These are phyloP conservation scores for Sebastes steindachneri DNA, from an alignment of 2,797 vertebrate genomes.

Conservation along the genomic window DNA sequence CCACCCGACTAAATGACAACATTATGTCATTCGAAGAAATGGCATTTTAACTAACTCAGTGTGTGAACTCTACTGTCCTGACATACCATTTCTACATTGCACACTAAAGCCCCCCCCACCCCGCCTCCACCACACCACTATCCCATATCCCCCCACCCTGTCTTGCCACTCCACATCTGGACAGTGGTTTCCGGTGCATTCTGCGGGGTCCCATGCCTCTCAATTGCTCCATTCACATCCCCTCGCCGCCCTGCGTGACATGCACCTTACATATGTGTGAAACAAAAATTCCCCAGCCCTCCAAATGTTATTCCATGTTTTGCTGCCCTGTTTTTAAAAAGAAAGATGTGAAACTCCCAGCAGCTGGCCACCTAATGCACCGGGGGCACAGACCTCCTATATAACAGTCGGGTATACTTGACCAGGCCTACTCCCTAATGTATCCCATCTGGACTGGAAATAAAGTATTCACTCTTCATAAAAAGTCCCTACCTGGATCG, in stretches of 20 bases:
- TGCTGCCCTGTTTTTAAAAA: slow-evolving; percentile 39
- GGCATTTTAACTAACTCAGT: not conserved
- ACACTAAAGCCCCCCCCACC: slow-evolving; percentile 29
- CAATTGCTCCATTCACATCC: slow-evolving; percentile 72
- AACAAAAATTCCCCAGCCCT: slow-evolving; percentile 38
- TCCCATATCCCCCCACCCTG: slow-evolving; percentile 68
- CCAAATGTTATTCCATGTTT: slow-evolving; percentile 54
- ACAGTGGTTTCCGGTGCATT: slow-evolving; percentile 72
- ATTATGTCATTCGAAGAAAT: not conserved
- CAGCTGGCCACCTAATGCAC: slow-evolving; percentile 48
- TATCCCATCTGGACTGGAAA: slow-evolving; percentile 71
- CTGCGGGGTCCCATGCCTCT: slow-evolving; percentile 40
- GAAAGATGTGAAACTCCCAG: slow-evolving; percentile 51
- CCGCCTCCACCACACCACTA: slow-evolving; percentile 49
- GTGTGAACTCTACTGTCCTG: not conserved
- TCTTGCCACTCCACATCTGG: slow-evolving; percentile 79
- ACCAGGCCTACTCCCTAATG: slow-evolving; percentile 51
- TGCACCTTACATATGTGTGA: slow-evolving; percentile 73
- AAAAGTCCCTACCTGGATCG: slow-evolving; percentile 53
- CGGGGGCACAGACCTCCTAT: slow-evolving; percentile 34
- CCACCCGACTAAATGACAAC: not conserved
- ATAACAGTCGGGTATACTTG: slow-evolving; percentile 17
- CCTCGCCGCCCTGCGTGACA: slow-evolving; percentile 33
- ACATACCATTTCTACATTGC: not conserved
- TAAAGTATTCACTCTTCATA: slow-evolving; percentile 54